Conservation (phyloP, 2,113 vertebrate genomes). For the Hepsetus odoe region DNA sequence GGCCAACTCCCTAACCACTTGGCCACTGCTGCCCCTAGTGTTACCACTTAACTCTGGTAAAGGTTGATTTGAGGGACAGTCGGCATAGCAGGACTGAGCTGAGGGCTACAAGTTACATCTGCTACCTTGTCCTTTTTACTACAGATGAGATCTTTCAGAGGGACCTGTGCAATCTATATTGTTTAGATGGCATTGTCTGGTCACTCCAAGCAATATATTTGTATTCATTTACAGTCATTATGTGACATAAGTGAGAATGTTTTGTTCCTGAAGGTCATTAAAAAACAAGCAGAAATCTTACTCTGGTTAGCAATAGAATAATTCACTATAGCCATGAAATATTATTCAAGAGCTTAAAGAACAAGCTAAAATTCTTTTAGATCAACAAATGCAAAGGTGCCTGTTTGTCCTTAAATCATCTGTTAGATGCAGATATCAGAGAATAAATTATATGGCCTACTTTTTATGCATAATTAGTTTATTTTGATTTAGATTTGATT, state of each 20-base stretch:
- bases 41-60: no score
- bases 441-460: constrained; percentile 10
- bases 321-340: no score
- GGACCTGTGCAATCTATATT: no score
- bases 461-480: constrained; percentile 12
- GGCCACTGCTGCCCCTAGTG: no score
- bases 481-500: constrained; percentile 12
- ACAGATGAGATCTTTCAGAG: no score
- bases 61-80: no score
- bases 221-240: not conserved
- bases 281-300: no score
- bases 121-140: no score
- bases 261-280: not conserved
- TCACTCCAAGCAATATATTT: not conserved
- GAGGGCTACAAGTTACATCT: no score
- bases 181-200: not conserved
- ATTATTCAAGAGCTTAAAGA: not conserved
- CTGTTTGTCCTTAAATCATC: not conserved
- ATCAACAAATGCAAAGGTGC: not conserved
- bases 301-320: no score
- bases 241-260: not conserved
- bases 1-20: no score
- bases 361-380: not conserved
- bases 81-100: no score
- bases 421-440: not conserved